These are phyloP conservation scores for Pholis gunnellus DNA, from an alignment of 2,113 vertebrate species.

Conservation along the genomic window DNA sequence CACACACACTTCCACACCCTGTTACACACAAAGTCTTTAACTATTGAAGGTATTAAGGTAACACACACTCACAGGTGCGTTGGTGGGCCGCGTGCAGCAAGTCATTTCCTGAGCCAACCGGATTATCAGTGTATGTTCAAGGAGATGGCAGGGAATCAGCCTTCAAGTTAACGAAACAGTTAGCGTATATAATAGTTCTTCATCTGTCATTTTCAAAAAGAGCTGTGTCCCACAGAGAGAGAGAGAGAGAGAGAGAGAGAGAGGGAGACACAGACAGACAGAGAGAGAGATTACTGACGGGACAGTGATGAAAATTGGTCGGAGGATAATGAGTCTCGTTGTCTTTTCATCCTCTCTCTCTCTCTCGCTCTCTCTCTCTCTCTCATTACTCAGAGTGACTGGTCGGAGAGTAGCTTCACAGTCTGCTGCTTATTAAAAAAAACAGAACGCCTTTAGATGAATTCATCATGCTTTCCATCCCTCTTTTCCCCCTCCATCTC, in stretches of 20 bases:
- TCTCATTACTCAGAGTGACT: conserved; percentile 82
- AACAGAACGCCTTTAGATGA: conserved; percentile 78
- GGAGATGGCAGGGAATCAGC: conserved; percentile 66
- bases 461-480: conserved; percentile 79
- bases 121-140: conserved; percentile 70
- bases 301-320: conserved; percentile 83
- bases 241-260: not conserved
- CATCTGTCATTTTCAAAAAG: conserved; percentile 79
- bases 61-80: conserved; percentile 37
- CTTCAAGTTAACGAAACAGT: conserved; percentile 75
- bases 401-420: conserved; percentile 79
- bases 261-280: not conserved
- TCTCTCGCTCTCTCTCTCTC: conserved; percentile 21
- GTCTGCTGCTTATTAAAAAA: conserved; percentile 81
- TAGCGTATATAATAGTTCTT: conserved; percentile 77
- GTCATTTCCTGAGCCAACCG: conserved; percentile 66
- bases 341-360: conserved; percentile 71
- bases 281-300: conserved; percentile 73
- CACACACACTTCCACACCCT: not conserved
- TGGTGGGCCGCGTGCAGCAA: conserved; percentile 31
- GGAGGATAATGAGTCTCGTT: conserved; percentile 83
- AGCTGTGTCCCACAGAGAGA: conserved; percentile 40
- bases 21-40: conserved; percentile 4
- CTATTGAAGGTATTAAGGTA: not conserved
- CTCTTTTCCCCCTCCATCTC: conserved; percentile 50